Evolutionary conservation across 1,140 invertebrate species (phyloP).

Genomic region (Drosophila aff.): DNA sequence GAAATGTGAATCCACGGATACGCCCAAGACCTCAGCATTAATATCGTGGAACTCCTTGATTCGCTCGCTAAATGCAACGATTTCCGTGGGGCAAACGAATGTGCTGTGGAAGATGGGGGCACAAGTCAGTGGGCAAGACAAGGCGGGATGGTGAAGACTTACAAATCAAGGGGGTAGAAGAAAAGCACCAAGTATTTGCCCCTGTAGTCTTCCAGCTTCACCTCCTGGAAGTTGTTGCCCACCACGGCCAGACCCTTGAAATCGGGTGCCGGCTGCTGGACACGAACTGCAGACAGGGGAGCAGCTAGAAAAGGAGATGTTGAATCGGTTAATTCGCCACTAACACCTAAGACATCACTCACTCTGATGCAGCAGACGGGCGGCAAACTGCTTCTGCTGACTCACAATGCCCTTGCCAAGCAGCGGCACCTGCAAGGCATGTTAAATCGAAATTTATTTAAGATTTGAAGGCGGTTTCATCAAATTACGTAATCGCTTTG

Average conservation of each 20-base stretch:
- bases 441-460: conserved; percentile 32
- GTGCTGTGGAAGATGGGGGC: conserved; percentile 87
- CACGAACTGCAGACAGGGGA: conserved; percentile 85
- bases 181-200: conserved; percentile 95
- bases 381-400: conserved; percentile 51
- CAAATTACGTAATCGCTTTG: conserved; percentile 67
- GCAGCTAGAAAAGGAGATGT: conserved; percentile 43
- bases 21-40: conserved; percentile 91
- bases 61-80: conserved; percentile 94
- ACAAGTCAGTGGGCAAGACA: too few species aligned
- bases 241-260: conserved; percentile 96
- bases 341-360: conserved; percentile 24
- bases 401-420: conserved; percentile 47
- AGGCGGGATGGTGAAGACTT: conserved; percentile 78
- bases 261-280: conserved; percentile 94
- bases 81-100: conserved; percentile 96
- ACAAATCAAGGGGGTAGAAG: conserved; percentile 98
- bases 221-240: conserved; percentile 94
- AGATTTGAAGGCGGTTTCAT: conserved; percentile 8
- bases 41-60: conserved; percentile 91
- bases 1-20: conserved; percentile 95
- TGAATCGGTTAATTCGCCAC: neutral
- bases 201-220: conserved; percentile 93
- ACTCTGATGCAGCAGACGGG: conserved; percentile 76
- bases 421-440: conserved; percentile 64